A percentile compares a stretch with the other conserved stretches of the same genome.
phyloP scores from a whole-genome alignment of 35 echinoderm and acorn worm genomes.

The Heliocidaris tuberculata region DNA sequence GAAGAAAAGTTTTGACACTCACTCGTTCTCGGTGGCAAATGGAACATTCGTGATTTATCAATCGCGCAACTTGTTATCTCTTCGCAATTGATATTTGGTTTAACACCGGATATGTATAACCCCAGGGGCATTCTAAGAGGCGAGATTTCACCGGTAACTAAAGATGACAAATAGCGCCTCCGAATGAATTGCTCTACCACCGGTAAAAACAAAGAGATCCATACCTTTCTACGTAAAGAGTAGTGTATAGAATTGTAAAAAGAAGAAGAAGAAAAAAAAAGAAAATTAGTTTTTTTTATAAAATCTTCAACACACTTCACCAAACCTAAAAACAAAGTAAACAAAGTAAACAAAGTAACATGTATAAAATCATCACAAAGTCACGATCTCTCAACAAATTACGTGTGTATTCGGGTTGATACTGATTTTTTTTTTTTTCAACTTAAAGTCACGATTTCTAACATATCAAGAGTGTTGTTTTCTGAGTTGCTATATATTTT shows the following conservation, averaged over 20 bases:
- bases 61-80: conserved; percentile 1
- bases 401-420: background rate
- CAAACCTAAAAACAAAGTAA: background rate
- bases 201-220: background rate
- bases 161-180: background rate
- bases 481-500: no score
- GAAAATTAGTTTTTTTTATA: background rate
- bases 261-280: background rate
- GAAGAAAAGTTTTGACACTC: conserved; percentile 17
- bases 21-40: background rate
- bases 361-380: background rate
- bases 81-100: conserved; percentile 5
- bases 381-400: background rate
- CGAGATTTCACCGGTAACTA: background rate
- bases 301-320: background rate
- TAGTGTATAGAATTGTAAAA: background rate
- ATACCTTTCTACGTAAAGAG: background rate
- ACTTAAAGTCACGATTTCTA: background rate
- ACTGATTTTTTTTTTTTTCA: background rate
- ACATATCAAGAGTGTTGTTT: background rate
- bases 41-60: conserved; percentile 4
- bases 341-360: background rate
- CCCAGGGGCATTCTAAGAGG: background rate
- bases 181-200: background rate
- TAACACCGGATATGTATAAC: background rate